Evolutionary conservation across 2,888 invertebrate species (phyloP), one percentile per base, ranked within the genome.

Genomic region (Tridacna gigas): DNA sequence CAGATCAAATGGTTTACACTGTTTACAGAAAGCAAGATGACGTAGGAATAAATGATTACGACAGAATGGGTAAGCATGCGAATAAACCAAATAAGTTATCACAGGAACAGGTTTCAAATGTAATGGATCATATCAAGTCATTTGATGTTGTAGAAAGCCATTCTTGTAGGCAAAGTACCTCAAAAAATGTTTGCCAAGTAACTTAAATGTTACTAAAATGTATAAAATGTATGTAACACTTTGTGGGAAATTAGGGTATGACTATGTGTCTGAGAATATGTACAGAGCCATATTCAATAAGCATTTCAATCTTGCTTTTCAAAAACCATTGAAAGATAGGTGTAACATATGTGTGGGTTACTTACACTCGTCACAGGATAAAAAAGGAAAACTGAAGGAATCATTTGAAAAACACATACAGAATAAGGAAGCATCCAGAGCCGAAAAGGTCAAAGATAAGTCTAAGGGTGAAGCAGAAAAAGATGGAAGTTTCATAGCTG

Each of bases 211-310:
- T 2, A 26, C 47, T n/a, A 82, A 79, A 78, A 79, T 82, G 79
- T 75, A 79, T 26, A 15, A 22, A 18, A 25, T 67, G 11, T 82
- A 67, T 47, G 26, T 47, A 66, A 60, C 63, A 20, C 9, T 56
- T 5, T 82, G 82, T 79, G 0, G 20, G 22, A 15, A 26, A 61
- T 61, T 65, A 26, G 60, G 66, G 18, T 18, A 9, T 37, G 18
- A 25, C 12, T 51, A 60, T 9, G 73, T 77, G 11, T 63, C 63
- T 26, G 28, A 60, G 18, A 25, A 47, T 73, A 78, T 66, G 0
- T 82, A 78, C 25, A 74, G 77, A 48, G 18, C 75, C 22, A 82
- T 82, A 28, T 79, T 82, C n/a, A 63, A 74, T 45, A 74, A 61
- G 11, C 63, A 82, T 18, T 82, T 37, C 22, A 79, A 82, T 48